phyloP scores from a whole-genome alignment of 2,113 vertebrate species.

The Sphaerodactylus townsendi region DNA sequence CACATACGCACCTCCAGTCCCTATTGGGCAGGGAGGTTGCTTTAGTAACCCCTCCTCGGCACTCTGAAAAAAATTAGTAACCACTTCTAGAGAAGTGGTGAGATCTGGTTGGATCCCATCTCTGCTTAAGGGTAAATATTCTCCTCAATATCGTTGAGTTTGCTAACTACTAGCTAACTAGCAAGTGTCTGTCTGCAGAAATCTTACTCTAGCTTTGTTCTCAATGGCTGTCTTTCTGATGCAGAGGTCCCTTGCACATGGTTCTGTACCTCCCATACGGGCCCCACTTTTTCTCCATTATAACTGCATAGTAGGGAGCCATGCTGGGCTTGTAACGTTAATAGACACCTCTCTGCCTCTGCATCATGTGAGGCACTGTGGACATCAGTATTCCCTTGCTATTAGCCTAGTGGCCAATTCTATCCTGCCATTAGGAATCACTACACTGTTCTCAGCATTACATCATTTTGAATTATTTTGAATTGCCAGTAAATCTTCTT shows the following conservation, averaged over 20 bases:
- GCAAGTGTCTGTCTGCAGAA: background rate
- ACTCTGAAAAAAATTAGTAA: no score
- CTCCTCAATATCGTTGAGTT: no score
- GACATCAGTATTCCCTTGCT: background rate
- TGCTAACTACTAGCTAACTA: no score
- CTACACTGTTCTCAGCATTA: background rate
- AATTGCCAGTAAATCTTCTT: conserved; percentile 7
- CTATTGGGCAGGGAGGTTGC: no score
- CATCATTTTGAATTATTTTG: background rate
- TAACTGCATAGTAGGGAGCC: background rate
- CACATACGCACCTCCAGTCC: no score
- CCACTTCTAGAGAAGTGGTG: no score
- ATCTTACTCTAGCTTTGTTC: no score
- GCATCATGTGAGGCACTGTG: background rate
- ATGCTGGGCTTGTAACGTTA: background rate
- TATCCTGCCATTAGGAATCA: background rate
- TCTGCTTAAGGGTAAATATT: no score
- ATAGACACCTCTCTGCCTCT: background rate
- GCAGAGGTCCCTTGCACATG: background rate
- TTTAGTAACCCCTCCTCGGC: no score
- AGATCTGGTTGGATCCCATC: no score
- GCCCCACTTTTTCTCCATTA: background rate
- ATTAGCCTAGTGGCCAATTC: background rate
- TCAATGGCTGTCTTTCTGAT: background rate
- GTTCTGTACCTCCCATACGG: no score